A percentile compares a stretch with the other conserved stretches of the same genome.
Evolutionary conservation across 1,140 invertebrate species (phyloP).

Genomic region (Mya arenaria): DNA sequence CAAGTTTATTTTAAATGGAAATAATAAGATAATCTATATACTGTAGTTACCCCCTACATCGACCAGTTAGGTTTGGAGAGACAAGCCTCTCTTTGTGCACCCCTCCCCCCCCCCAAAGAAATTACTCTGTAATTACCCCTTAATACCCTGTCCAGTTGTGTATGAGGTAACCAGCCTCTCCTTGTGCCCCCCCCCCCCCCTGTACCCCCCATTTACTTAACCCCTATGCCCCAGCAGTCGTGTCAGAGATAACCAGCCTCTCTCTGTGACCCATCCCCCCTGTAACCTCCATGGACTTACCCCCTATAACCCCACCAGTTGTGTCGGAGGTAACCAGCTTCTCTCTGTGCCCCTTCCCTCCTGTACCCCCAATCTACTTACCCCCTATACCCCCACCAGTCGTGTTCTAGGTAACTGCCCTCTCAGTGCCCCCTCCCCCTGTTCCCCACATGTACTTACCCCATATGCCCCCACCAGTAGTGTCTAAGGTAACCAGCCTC

Average conservation of each 20-base stretch:
- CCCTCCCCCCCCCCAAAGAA: too few species aligned
- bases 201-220: too few species aligned
- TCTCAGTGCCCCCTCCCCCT: too few species aligned
- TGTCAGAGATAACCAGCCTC: background rate
- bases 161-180: background rate
- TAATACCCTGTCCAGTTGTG: background rate
- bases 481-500: background rate
- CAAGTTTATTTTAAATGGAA: too few species aligned
- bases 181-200: too few species aligned
- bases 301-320: background rate
- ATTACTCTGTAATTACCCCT: too few species aligned
- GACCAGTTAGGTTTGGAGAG: background rate
- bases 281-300: background rate
- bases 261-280: too few species aligned
- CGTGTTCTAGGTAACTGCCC: background rate
- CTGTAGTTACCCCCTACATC: too few species aligned
- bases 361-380: too few species aligned
- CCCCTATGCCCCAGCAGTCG: background rate
- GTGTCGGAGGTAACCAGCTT: background rate
- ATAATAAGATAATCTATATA: too few species aligned
- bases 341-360: conserved; percentile 19
- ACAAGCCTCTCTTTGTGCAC: too few species aligned
- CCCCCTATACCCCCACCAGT: too few species aligned
- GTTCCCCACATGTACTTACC: background rate
- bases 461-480: background rate